Evolutionary conservation across 2,113 vertebrate genomes (phyloP).

Genomic region (Poeciliopsis retropinna): DNA sequence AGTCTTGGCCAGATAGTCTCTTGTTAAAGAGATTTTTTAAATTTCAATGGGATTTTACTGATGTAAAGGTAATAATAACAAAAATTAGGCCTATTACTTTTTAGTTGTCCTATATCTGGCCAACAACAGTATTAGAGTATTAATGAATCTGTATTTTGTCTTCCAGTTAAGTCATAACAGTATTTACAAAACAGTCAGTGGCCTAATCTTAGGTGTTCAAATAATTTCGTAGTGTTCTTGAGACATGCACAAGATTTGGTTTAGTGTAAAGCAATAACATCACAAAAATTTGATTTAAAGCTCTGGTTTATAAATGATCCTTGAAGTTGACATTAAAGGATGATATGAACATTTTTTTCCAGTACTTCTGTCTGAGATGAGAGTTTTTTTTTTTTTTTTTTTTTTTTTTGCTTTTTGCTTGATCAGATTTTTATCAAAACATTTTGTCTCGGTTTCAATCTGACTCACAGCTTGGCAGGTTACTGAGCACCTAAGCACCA

Average conservation of each 20-base stretch:
- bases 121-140: not conserved
- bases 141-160: not conserved
- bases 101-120: not conserved
- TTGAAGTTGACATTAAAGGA: not conserved
- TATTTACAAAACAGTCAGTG: not conserved
- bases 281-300: not conserved
- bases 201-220: not conserved
- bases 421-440: not conserved
- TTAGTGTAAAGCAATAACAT: not conserved
- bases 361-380: not conserved
- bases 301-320: not conserved
- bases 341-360: not conserved
- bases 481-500: not conserved
- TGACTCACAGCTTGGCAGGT: not conserved
- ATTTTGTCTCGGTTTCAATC: not conserved
- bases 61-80: no score
- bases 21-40: no score
- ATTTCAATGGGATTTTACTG: no score
- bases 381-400: no score
- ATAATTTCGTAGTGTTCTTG: no score
- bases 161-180: not conserved
- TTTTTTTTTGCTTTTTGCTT: not conserved
- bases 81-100: no score
- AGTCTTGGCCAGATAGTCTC: no score
- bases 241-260: not conserved